Percentiles rank a stretch among this genome's conserved stretches.
Evolutionary conservation across 2,797 vertebrate species (phyloP).

Genomic region (Poliocrania exsul): DNA sequence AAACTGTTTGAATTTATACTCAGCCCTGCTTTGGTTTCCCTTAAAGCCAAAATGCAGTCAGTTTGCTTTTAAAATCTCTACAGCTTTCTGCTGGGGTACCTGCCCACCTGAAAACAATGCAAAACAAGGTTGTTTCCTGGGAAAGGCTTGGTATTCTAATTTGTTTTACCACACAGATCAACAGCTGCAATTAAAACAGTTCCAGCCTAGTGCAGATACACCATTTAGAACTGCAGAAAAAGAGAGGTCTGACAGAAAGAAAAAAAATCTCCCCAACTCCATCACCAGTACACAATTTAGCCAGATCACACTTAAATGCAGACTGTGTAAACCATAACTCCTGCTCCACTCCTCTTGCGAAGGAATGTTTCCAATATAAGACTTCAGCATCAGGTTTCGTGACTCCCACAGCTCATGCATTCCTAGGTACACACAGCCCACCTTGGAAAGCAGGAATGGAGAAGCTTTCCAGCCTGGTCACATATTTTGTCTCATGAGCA

Average conservation of each 20-base stretch:
- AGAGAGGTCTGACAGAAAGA: neutral
- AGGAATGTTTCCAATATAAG: neutral
- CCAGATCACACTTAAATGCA: neutral
- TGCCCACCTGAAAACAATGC: neutral
- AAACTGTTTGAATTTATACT: neutral
- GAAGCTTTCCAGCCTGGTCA: neutral
- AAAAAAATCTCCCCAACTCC: accelerated
- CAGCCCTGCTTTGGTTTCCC: neutral
- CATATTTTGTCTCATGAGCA: neutral
- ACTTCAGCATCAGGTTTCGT: conserved; percentile 21
- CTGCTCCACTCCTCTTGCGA: neutral
- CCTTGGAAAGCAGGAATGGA: neutral
- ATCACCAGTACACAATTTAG: neutral
- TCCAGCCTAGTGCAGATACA: neutral
- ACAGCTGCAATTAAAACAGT: neutral
- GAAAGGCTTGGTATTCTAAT: neutral
- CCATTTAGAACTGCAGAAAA: neutral
- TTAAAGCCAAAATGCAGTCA: neutral
- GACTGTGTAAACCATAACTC: neutral
- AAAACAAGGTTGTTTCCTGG: neutral
- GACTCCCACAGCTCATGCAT: neutral
- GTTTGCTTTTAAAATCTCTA: neutral
- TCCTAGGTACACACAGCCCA: neutral
- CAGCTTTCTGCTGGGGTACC: neutral
- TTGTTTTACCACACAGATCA: neutral